These are phyloP conservation scores for Otolemur garnettii DNA, from an alignment of 2,113 vertebrate genomes.

Conservation along the genomic window DNA sequence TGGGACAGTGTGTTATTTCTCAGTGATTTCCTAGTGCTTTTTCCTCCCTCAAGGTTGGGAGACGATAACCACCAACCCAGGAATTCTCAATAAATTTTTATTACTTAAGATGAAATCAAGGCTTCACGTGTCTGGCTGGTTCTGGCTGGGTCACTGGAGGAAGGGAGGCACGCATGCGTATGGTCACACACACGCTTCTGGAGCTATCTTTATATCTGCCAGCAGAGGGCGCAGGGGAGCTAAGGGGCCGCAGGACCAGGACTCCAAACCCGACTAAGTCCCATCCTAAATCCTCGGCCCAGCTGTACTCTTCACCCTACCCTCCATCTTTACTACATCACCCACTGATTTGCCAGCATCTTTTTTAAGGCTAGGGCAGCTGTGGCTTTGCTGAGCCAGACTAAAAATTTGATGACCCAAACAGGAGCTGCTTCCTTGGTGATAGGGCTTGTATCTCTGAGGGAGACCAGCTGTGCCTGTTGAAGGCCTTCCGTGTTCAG, in stretches of 20 bases:
- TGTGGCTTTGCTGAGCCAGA: constrained; percentile 69
- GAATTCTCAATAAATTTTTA: constrained; percentile 85
- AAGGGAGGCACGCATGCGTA: neutral
- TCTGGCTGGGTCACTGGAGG: neutral
- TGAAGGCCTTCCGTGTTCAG: neutral
- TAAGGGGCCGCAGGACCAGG: neutral
- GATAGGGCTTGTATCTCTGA: neutral
- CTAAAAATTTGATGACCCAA: constrained; percentile 69
- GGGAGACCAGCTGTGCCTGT: neutral
- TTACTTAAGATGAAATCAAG: constrained; percentile 66
- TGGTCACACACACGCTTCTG: accelerated
- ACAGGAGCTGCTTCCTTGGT: constrained; percentile 56
- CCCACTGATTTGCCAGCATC: neutral
- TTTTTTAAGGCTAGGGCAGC: constrained; percentile 54
- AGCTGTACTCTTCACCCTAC: neutral
- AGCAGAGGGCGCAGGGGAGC: constrained; percentile 67
- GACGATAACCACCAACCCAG: constrained; percentile 60
- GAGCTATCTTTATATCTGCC: neutral
- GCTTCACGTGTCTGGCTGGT: neutral
- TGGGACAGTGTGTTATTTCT: constrained; percentile 72
- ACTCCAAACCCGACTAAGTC: neutral
- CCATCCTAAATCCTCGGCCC: neutral
- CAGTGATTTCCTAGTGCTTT: constrained; percentile 66
- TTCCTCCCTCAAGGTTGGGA: constrained; percentile 35
- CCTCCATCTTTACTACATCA: neutral